These are phyloP conservation scores for Thecophora atra DNA, from an alignment of 2,888 invertebrate species.

Conservation along the genomic window DNA sequence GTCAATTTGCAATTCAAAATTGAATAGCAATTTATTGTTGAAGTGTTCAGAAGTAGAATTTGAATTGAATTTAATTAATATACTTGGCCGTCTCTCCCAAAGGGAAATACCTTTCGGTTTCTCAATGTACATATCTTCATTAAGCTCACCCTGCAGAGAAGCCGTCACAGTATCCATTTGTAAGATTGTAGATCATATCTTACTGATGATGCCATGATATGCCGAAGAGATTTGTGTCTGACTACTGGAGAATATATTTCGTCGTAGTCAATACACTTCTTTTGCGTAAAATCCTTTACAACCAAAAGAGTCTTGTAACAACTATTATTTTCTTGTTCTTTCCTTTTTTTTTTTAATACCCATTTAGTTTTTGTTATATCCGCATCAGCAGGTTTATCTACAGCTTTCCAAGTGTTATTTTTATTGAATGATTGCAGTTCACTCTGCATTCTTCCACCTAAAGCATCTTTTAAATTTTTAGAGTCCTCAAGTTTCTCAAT, in stretches of 20 bases:
- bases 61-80: too few species aligned
- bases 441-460: too few species aligned
- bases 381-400: background rate
- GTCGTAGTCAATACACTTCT: conserved; percentile 17
- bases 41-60: too few species aligned
- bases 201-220: too few species aligned
- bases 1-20: too few species aligned
- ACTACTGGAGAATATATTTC: too few species aligned
- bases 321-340: background rate
- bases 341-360: conserved; percentile 27
- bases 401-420: conserved; percentile 8
- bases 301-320: conserved; percentile 16
- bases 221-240: too few species aligned
- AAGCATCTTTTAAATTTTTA: too few species aligned
- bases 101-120: conserved; percentile 24
- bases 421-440: conserved; percentile 16
- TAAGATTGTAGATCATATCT: too few species aligned
- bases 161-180: conserved; percentile 35
- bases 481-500: too few species aligned
- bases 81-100: background rate
- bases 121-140: conserved; percentile 24
- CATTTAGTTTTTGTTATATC: conserved; percentile 7
- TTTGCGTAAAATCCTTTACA: conserved; percentile 18
- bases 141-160: conserved; percentile 27
- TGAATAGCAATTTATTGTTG: too few species aligned